Evolutionary conservation across 2,113 vertebrate genomes (phyloP).

Genomic region (Macrotus californicus): DNA sequence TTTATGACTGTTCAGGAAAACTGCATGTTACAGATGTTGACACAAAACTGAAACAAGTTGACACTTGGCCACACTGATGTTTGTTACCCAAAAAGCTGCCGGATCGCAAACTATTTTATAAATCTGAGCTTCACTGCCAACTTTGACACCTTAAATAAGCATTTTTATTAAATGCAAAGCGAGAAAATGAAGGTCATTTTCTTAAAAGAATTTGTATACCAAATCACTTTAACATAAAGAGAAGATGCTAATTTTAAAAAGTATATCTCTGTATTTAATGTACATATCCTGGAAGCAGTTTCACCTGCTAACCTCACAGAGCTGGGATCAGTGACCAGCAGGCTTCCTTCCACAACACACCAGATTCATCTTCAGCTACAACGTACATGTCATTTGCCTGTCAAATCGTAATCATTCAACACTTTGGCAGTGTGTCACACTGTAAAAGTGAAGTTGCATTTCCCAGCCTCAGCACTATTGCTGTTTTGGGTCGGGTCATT

Average conservation of each 20-base stretch:
- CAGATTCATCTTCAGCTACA: neutral
- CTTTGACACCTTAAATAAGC: constrained; percentile 23
- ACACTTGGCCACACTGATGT: neutral
- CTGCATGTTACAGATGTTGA: neutral
- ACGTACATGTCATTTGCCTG: neutral
- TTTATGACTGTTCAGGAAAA: constrained; percentile 4
- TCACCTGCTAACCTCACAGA: neutral
- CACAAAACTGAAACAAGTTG: neutral
- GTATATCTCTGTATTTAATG: neutral
- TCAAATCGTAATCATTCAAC: neutral
- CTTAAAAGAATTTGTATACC: neutral
- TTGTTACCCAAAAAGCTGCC: neutral
- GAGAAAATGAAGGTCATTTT: neutral
- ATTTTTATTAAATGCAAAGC: constrained; percentile 40
- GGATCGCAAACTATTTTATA: neutral
- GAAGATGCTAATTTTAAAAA: neutral
- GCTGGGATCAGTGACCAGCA: neutral
- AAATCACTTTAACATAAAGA: neutral
- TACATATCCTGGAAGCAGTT: neutral
- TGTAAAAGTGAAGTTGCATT: neutral
- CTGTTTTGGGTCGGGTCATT: neutral
- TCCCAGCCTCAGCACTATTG: neutral
- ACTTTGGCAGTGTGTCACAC: neutral
- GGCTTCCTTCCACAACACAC: neutral
- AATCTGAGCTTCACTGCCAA: neutral